Evolutionary conservation across 2,888 invertebrate genomes (phyloP).

Genomic region (Coleophora flavipennella): DNA sequence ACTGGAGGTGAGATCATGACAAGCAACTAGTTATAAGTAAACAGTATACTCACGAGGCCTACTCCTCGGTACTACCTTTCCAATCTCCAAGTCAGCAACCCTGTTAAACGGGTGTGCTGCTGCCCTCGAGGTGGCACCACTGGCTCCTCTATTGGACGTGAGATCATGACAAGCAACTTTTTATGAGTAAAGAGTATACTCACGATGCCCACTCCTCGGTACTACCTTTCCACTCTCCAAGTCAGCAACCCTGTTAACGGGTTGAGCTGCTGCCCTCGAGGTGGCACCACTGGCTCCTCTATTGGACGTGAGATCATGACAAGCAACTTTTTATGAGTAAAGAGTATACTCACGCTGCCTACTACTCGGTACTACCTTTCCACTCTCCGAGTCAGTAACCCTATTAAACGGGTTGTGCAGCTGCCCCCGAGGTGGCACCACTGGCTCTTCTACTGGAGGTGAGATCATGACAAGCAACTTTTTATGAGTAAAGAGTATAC

Average conservation of each 20-base stretch:
- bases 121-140: slow-evolving; percentile 82
- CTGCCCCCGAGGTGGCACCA: slow-evolving; percentile 82
- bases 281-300: slow-evolving; percentile 79
- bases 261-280: slow-evolving; percentile 85
- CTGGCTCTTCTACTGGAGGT: no score
- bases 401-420: slow-evolving; percentile 89
- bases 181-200: no score
- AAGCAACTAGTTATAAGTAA: no score
- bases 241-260: slow-evolving; percentile 78
- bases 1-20: no score
- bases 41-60: slow-evolving; percentile 54
- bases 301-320: no score
- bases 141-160: no score
- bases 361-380: slow-evolving; percentile 45
- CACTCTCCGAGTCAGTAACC: slow-evolving; percentile 42
- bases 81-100: slow-evolving; percentile 42
- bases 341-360: slow-evolving; percentile 54
- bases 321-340: no score
- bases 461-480: no score
- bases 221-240: slow-evolving; percentile 37
- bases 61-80: slow-evolving; percentile 45
- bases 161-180: no score
- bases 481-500: no score
- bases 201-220: slow-evolving; percentile 55
- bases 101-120: slow-evolving; percentile 87